These are phyloP conservation scores for Scortum barcoo DNA, from an alignment of 2,113 vertebrate genomes.

Conservation along the genomic window DNA sequence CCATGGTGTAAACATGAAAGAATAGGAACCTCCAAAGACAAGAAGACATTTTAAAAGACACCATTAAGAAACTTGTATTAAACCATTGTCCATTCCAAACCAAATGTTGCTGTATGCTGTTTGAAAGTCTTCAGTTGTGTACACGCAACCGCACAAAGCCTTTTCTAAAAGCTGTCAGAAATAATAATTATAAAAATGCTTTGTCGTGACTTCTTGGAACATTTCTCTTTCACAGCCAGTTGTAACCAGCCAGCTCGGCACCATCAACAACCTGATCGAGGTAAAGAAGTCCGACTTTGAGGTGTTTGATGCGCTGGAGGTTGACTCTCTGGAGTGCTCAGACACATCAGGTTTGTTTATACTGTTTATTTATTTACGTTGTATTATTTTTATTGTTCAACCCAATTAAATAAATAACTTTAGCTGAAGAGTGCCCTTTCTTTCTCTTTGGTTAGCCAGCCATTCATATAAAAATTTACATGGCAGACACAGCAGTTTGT, in stretches of 20 bases:
- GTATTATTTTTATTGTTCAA: too few relatives aligned
- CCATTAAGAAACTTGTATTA: background rate
- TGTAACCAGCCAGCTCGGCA: constrained; percentile 96
- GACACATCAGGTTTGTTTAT: constrained; percentile 88
- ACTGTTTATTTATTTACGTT: background rate
- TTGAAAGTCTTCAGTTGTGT: background rate
- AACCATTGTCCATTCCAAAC: background rate
- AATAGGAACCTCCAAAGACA: background rate
- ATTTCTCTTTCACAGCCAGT: constrained; percentile 86
- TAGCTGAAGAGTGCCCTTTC: background rate
- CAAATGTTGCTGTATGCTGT: background rate
- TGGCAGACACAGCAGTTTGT: background rate
- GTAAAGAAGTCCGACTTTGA: constrained; percentile 99
- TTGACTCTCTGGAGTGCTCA: constrained; percentile 96
- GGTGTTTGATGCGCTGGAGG: constrained; percentile 96
- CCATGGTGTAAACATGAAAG: background rate
- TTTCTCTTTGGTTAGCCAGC: background rate
- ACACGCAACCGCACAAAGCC: background rate
- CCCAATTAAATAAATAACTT: background rate
- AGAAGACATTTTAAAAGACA: background rate
- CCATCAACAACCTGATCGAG: constrained; percentile 96
- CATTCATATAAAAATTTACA: too few relatives aligned
- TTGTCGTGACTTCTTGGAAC: background rate
- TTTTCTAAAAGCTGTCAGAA: background rate
- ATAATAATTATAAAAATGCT: background rate